These are phyloP conservation scores for Dermatemys mawii DNA, from an alignment of 2,113 vertebrate genomes.

Conservation along the genomic window DNA sequence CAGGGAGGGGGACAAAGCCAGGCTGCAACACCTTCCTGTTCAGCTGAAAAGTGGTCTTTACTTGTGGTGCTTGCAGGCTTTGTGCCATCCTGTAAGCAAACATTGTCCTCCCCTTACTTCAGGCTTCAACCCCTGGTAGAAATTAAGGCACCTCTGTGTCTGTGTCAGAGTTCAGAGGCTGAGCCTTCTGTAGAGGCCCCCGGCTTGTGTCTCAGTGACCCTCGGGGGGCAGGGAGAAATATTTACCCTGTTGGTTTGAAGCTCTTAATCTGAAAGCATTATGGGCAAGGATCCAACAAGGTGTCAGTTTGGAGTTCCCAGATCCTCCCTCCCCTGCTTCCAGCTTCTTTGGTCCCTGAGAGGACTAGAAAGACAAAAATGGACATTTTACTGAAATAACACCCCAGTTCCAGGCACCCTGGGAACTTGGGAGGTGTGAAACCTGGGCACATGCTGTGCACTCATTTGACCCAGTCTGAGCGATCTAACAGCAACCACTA, in stretches of 20 bases:
- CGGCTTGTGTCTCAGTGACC: background rate
- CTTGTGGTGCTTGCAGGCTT: constrained; percentile 59
- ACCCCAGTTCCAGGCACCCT: background rate
- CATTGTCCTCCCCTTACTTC: background rate
- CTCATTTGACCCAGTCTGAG: background rate
- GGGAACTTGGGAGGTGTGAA: background rate
- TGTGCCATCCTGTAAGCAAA: constrained; percentile 22
- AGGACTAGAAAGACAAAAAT: constrained; percentile 6
- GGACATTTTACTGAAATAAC: background rate
- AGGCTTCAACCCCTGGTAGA: background rate
- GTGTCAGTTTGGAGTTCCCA: background rate
- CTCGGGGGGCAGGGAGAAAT: background rate
- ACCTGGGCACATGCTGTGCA: background rate
- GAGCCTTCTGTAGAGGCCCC: background rate
- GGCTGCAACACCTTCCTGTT: constrained; percentile 50
- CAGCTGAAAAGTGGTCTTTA: constrained; percentile 63
- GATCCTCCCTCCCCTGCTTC: background rate
- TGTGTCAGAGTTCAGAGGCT: background rate
- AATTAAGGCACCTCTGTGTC: constrained; percentile 1
- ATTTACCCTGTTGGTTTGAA: constrained; percentile 19
- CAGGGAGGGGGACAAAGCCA: constrained; percentile 23
- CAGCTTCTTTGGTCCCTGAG: background rate
- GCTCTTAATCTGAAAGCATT: constrained; percentile 19
- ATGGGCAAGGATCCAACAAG: constrained; percentile 35
- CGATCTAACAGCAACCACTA: background rate